A percentile compares a stretch with the other conserved stretches of the same genome.
Conservation (phyloP, 2,797 vertebrate species). For the Acropternis orthonyx region DNA sequence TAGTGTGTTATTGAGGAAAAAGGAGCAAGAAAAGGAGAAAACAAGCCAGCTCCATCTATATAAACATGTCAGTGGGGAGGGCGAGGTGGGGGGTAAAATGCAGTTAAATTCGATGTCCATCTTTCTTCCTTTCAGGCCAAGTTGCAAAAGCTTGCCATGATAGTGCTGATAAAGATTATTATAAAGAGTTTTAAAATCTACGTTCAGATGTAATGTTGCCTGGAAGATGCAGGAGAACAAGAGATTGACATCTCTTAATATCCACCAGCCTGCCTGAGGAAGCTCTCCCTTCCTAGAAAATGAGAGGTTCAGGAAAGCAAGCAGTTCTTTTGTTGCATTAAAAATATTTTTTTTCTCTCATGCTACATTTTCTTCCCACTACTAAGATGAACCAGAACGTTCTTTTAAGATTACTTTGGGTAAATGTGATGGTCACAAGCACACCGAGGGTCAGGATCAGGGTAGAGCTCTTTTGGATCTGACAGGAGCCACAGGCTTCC, state of each 20-base stretch:
- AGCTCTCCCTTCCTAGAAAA: not conserved
- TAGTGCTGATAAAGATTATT: not conserved
- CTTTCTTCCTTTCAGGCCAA: not conserved
- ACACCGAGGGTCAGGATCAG: accelerated
- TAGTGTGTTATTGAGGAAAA: not conserved
- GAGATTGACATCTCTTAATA: not conserved
- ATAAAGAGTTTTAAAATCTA: not conserved
- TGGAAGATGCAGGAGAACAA: not conserved
- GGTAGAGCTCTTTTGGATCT: not conserved
- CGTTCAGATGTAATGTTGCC: not conserved
- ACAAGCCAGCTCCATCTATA: not conserved
- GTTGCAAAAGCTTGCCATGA: not conserved
- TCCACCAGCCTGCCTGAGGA: not conserved
- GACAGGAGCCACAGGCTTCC: not conserved
- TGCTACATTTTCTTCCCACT: not conserved
- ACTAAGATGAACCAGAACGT: not conserved
- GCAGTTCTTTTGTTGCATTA: not conserved
- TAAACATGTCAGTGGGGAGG: not conserved
- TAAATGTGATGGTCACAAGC: not conserved
- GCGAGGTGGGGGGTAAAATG: not conserved
- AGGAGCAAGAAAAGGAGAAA: not conserved
- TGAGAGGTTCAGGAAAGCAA: not conserved
- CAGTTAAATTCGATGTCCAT: not conserved
- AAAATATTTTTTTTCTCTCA: not conserved
- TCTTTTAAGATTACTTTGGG: not conserved